These are phyloP conservation scores for Zaprionus gabonicus DNA, from an alignment of 1,140 invertebrate species.

Conservation along the genomic window DNA sequence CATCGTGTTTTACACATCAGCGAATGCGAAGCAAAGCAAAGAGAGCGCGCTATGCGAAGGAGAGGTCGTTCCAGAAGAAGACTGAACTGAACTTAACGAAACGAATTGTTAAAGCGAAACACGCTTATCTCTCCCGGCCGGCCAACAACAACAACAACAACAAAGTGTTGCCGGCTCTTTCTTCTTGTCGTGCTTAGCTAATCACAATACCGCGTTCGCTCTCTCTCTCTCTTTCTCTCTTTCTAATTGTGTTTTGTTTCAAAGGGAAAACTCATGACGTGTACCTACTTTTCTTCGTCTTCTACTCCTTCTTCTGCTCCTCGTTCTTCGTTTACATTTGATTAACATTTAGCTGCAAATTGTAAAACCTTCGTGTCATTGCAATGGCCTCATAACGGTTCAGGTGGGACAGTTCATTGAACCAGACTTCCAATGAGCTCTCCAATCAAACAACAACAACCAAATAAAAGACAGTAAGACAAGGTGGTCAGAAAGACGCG, in stretches of 20 bases:
- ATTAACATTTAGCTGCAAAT: constrained; percentile 68
- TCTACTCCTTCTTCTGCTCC: not conserved
- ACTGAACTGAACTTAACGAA: constrained; percentile 43
- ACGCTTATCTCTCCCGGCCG: constrained; percentile 50
- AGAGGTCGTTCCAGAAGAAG: constrained; percentile 11
- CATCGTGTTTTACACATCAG: constrained; percentile 62
- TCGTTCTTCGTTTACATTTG: constrained; percentile 37
- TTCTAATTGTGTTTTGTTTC: constrained; percentile 17
- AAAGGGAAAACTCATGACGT: constrained; percentile 66
- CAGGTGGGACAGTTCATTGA: constrained; percentile 42
- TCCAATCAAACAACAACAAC: constrained; percentile 36
- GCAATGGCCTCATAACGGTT: constrained; percentile 43
- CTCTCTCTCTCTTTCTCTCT: constrained; percentile 6
- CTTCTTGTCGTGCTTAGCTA: constrained; percentile 42
- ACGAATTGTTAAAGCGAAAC: constrained; percentile 12
- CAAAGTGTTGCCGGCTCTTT: constrained; percentile 18
- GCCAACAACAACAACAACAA: constrained; percentile 17
- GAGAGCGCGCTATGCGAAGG: constrained; percentile 7
- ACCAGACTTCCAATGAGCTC: constrained; percentile 37
- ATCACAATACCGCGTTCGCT: constrained; percentile 28
- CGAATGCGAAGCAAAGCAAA: constrained; percentile 43
- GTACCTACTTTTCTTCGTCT: constrained; percentile 23
- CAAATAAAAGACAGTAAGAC: constrained; percentile 38
- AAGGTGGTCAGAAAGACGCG: constrained; percentile 30
- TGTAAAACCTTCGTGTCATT: constrained; percentile 30